Percentiles rank a stretch among this genome's conserved stretches.
phyloP scores from a whole-genome alignment of 2,113 vertebrate genomes.

The Platichthys flesus region DNA sequence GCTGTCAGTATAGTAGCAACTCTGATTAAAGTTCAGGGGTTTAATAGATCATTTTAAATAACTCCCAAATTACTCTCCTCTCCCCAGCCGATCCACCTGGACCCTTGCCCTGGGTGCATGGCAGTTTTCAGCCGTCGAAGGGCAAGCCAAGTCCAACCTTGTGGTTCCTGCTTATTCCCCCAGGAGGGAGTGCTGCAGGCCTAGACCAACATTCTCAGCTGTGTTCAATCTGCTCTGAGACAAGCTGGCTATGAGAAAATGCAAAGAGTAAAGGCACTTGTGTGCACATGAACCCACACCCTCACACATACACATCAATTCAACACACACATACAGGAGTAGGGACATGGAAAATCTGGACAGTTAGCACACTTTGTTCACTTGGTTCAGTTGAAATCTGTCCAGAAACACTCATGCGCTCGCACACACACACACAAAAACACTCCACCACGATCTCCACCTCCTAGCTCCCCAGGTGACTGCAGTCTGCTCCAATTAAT shows the following conservation, averaged over 20 bases:
- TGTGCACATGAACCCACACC: slow-evolving; percentile 41
- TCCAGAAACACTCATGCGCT: slow-evolving; percentile 84
- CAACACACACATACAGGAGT: slow-evolving; percentile 70
- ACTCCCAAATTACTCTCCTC: slow-evolving; percentile 90
- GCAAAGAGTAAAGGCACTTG: slow-evolving; percentile 80
- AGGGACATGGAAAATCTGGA: slow-evolving; percentile 88
- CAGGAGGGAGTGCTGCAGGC: slow-evolving; percentile 88
- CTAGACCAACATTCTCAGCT: slow-evolving; percentile 99
- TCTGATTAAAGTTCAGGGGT: slow-evolving; percentile 98
- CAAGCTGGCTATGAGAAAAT: slow-evolving; percentile 98
- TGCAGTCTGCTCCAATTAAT: slow-evolving; percentile 96
- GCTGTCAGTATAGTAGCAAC: slow-evolving; percentile 93
- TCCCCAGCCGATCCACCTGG: slow-evolving; percentile 94
- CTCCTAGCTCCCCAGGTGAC: slow-evolving; percentile 86
- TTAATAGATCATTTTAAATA: slow-evolving; percentile 99
- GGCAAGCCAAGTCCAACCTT: slow-evolving; percentile 91
- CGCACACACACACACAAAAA: slow-evolving; percentile 28
- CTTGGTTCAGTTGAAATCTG: slow-evolving; percentile 88
- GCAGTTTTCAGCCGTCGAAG: slow-evolving; percentile 90
- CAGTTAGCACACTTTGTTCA: slow-evolving; percentile 91
- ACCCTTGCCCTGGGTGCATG: slow-evolving; percentile 91
- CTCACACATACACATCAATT: slow-evolving; percentile 52
- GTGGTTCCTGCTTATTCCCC: slow-evolving; percentile 99
- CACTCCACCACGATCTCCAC: not conserved
- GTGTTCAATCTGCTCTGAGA: slow-evolving; percentile 99